Conservation (phyloP, 2,888 invertebrate species). For the Eristalis arbustorum region DNA sequence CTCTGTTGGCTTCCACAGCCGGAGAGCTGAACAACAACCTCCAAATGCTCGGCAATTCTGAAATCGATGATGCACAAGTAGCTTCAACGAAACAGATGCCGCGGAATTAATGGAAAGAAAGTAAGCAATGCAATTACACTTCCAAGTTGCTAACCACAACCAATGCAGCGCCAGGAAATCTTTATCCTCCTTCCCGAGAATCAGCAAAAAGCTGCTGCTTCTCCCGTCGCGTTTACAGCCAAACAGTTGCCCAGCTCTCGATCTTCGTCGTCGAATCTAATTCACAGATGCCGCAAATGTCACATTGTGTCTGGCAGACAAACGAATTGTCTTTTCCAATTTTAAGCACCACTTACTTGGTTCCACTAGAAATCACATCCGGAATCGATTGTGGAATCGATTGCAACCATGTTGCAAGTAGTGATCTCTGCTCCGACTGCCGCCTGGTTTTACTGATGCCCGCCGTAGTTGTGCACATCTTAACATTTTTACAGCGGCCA, state of each 20-base stretch:
- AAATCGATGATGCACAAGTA: too few relatives aligned
- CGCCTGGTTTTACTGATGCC: conserved; percentile 1
- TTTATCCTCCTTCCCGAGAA: not conserved
- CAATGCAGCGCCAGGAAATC: not conserved
- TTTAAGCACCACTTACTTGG: conserved; percentile 57
- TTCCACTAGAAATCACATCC: conserved; percentile 54
- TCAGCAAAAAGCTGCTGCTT: not conserved
- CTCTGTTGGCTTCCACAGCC: too few relatives aligned
- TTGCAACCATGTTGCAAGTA: conserved; percentile 53
- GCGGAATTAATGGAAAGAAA: too few relatives aligned
- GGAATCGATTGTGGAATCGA: conserved; percentile 24
- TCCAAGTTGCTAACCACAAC: not conserved
- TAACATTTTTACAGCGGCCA: conserved; percentile 43
- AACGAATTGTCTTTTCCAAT: conserved; percentile 46
- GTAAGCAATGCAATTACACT: too few relatives aligned
- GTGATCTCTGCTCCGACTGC: not conserved
- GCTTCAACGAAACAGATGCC: too few relatives aligned
- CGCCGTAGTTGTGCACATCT: conserved; percentile 29
- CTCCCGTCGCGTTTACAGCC: conserved; percentile 6
- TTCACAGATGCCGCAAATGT: conserved; percentile 23
- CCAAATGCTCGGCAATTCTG: too few relatives aligned
- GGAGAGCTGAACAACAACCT: too few relatives aligned
- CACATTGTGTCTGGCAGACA: conserved; percentile 42
- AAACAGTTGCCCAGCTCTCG: not conserved
- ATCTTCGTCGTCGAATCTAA: not conserved